Base-by-base conservation (phyloP, 2,113 vertebrate genomes). In the Saguinus imperator region DNA sequence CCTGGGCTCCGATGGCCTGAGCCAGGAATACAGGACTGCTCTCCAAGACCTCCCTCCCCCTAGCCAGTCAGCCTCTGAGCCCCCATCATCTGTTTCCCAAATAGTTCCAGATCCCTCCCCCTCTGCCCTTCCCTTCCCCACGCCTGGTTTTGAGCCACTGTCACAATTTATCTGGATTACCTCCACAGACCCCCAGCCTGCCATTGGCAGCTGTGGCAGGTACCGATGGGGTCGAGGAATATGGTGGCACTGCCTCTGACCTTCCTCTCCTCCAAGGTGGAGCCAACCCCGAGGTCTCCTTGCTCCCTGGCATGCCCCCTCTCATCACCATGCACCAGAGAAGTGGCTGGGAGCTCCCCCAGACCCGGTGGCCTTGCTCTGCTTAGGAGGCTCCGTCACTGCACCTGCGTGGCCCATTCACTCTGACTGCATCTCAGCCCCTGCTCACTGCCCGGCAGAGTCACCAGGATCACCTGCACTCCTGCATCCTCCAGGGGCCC, bases 61-160 rank as follows among this genome's bases (percentile, higher is more conserved):
- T 32, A 80, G 68, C n/a, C 50, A 14, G 21, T 68, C 48, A 11
- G 25, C 48, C 21, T 0, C 17, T 4, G 55, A 77, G 40, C 25
- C 37, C 17, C 27, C 8, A 4, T 12, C n/a, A 8, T 12, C n/a
- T 52, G 18, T 20, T 25, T 43, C 21, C 82, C 37, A 14, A 10
- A 43, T 8, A 14, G 16, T 61, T 40, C 58, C 52, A 43, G 52
- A n/a, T 43, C 20, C 21, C n/a, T 18, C 43, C 82, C 57, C 16
- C 12, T 17, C 37, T 20, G 45, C 12, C 17, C 6, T 35, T 3
- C 27, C 35, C 16, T 21, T 32, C 50, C 17, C 10, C 32, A 3
- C 0, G 10, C 25, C 37, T 5, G 3, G 12, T 40, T 50, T 12
- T 12, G 48, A 37, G 57, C 43, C 73, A 17, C 25, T 2, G 3